Evolutionary conservation across 2,113 vertebrate genomes (phyloP).

Genomic region (Syngnathus floridae): DNA sequence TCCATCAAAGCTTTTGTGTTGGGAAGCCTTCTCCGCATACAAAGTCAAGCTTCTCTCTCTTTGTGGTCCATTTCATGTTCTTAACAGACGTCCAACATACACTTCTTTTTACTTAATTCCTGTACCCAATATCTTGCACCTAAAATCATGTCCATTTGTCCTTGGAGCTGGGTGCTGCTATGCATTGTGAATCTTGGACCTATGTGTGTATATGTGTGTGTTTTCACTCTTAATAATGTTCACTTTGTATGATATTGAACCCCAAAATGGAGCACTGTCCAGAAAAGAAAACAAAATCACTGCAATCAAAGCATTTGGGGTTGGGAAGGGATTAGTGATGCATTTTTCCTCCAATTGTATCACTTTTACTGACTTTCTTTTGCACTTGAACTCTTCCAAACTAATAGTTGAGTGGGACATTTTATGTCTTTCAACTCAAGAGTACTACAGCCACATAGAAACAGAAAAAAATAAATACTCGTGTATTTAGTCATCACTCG

Average conservation of each 20-base stretch:
- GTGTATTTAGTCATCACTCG: too few species aligned
- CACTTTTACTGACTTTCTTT: not conserved
- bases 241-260: slow-evolving; percentile 19
- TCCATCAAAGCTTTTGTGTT: not conserved
- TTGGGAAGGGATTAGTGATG: slow-evolving; percentile 3
- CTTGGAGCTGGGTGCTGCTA: slow-evolving; percentile 61
- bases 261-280: slow-evolving; percentile 18
- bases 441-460: not conserved
- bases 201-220: slow-evolving; percentile 39
- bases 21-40: too few species aligned
- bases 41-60: not conserved
- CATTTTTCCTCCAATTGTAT: slow-evolving; percentile 24
- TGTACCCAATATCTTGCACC: slow-evolving; percentile 22
- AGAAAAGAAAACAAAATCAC: slow-evolving; percentile 4
- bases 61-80: not conserved
- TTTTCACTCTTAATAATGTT: slow-evolving; percentile 19
- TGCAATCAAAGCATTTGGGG: slow-evolving; percentile 3
- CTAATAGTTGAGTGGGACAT: not conserved
- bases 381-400: not conserved
- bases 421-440: not conserved
- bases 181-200: slow-evolving; percentile 68
- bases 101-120: slow-evolving; percentile 13
- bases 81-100: slow-evolving; percentile 23
- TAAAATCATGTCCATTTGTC: slow-evolving; percentile 57
- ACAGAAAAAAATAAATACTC: too few species aligned